Base-by-base conservation (phyloP, 2,113 vertebrate genomes). In the Nansenia antarctica region DNA sequence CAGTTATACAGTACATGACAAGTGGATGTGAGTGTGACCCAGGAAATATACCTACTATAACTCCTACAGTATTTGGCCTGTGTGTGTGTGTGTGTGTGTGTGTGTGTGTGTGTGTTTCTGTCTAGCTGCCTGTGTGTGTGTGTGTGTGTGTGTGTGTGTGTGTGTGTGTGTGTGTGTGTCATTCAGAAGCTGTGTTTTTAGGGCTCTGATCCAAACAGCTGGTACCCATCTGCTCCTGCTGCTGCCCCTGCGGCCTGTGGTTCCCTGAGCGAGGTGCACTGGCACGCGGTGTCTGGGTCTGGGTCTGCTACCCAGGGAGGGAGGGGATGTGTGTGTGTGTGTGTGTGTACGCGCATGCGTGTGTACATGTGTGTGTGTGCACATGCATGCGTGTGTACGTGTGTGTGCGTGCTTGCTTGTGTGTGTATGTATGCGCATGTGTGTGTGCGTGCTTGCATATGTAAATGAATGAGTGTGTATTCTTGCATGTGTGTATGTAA, bases 191-290 rank as follows among this genome's bases (percentile, higher is more conserved):
- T 78, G 87, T 82, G 84, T 87, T 85, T 73, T 75, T 74, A 1
- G 67, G 88, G 87, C 86, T 79, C 74, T 65, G 72, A 62, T 89
- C 83, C 88, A 90, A 89, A 82, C 90, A 92, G 89, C 89, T 92
- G 90, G 86, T 87, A 80, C 85, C 87, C 91, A 91, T 89, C 85
- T 92, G 88, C 84, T 86, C 78, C 81, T 87, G 78, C 80, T 74
- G 77, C 83, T 78, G 14, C 78, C 77, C 54, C 74, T 88, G 87
- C 70, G 77, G 87, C 85, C 84, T 88, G 89, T 69, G 80, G 88
- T 74, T 88, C 70, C 64, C 70, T 65, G 70, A 84, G 77, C 30
- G 88, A 87, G 84, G 85, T 90, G 86, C 84, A 86, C 79, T 87
- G 87, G 86, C 86, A 89, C 88, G 85, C 78, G 76, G 74, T 76